A percentile compares a stretch with the other conserved stretches of the same genome.
Evolutionary conservation across 2,888 invertebrate species (phyloP).

Genomic region (Drosophila monieri): DNA sequence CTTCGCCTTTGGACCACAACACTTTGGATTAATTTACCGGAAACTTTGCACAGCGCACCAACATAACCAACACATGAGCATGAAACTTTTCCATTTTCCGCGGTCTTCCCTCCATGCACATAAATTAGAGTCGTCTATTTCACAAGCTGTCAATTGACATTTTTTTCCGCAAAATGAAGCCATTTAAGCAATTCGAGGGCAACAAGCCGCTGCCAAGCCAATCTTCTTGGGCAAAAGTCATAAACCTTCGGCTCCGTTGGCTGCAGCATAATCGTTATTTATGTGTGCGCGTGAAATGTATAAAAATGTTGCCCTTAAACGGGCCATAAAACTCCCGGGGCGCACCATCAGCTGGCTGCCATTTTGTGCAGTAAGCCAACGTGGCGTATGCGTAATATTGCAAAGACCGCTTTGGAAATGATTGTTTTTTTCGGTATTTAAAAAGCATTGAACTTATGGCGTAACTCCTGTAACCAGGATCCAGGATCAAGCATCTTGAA

Average conservation of each 20-base stretch:
- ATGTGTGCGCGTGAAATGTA: constrained; percentile 76
- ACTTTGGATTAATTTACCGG: constrained; percentile 76
- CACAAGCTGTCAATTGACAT: constrained; percentile 63
- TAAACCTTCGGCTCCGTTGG: constrained; percentile 29
- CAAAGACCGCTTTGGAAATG: constrained; percentile 41
- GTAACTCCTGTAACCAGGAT: background rate
- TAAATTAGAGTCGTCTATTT: constrained; percentile 47
- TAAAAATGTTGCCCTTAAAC: constrained; percentile 69
- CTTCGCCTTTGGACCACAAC: constrained; percentile 55
- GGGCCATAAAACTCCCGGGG: constrained; percentile 58
- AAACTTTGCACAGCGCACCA: constrained; percentile 49
- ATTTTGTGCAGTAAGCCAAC: constrained; percentile 36
- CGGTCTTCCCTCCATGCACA: constrained; percentile 33
- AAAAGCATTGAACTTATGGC: constrained; percentile 54
- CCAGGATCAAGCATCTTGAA: background rate
- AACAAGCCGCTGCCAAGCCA: constrained; percentile 39
- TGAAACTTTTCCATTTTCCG: constrained; percentile 54
- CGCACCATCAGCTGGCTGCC: constrained; percentile 11
- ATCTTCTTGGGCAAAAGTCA: constrained; percentile 57
- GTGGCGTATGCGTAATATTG: constrained; percentile 64
- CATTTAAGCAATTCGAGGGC: constrained; percentile 57
- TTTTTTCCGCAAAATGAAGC: constrained; percentile 66
- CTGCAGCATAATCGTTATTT: constrained; percentile 70
- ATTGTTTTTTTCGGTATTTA: constrained; percentile 61
- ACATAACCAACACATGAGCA: constrained; percentile 21